phyloP scores from a whole-genome alignment of 2,888 invertebrate genomes.

The Baronia brevicornis region DNA sequence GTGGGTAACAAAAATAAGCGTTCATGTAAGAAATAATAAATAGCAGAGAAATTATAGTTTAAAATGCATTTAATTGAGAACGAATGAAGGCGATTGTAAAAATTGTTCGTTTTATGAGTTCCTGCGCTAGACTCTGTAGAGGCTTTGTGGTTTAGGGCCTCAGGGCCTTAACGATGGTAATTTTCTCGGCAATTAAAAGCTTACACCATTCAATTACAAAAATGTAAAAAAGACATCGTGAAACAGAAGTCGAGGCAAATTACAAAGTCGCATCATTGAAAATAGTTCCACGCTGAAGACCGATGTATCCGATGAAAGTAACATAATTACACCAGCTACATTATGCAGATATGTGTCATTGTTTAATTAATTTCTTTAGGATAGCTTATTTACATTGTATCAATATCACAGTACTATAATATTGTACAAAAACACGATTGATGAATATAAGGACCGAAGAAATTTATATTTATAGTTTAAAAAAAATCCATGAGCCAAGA shows the following conservation, averaged over 20 bases:
- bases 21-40: constrained; percentile 34
- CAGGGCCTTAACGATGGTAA: constrained; percentile 45
- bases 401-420: constrained; percentile 6
- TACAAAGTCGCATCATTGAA: constrained; percentile 43
- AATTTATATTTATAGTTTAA: too few species aligned
- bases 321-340: constrained; percentile 41
- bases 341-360: constrained; percentile 48
- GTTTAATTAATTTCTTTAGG: constrained; percentile 15
- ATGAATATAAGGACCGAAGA: too few species aligned
- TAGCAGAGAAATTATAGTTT: constrained; percentile 40
- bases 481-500: too few species aligned
- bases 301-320: constrained; percentile 36
- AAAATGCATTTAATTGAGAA: constrained; percentile 37
- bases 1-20: constrained; percentile 32
- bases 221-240: constrained; percentile 51
- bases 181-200: constrained; percentile 70
- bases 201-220: constrained; percentile 58
- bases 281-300: constrained; percentile 40
- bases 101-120: constrained; percentile 57
- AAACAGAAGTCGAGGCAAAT: constrained; percentile 54
- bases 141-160: constrained; percentile 60
- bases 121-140: constrained; percentile 33
- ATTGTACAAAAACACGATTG: too few species aligned
- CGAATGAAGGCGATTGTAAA: constrained; percentile 49
- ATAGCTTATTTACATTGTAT: constrained; percentile 2